These are phyloP conservation scores for Stegana nigrithorax DNA, from an alignment of 2,888 invertebrate genomes.

Conservation along the genomic window DNA sequence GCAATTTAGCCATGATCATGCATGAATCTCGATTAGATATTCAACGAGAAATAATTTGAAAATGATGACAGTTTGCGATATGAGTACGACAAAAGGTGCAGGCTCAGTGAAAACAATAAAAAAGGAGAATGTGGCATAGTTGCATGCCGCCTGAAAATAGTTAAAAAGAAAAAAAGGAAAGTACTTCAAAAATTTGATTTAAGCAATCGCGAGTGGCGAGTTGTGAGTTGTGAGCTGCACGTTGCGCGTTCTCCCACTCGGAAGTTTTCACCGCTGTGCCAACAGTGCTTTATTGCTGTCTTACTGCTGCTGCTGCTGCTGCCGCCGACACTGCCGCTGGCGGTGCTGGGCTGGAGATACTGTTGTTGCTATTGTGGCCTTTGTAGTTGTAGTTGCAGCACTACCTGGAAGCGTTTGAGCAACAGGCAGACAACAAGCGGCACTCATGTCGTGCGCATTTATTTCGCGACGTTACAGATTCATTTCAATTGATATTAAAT, in stretches of 20 bases:
- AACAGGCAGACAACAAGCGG: too few relatives aligned
- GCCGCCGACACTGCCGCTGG: too few relatives aligned
- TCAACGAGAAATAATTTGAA: conserved; percentile 70
- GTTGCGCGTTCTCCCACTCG: background rate
- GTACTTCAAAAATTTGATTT: conserved; percentile 13
- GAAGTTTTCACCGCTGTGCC: conserved; percentile 8
- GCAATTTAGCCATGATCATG: conserved; percentile 68
- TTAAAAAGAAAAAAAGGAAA: conserved; percentile 8
- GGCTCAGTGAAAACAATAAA: conserved; percentile 25
- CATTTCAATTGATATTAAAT: conserved; percentile 31
- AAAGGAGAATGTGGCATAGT: conserved; percentile 17
- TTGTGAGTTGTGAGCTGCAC: too few relatives aligned
- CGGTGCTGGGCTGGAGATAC: too few relatives aligned
- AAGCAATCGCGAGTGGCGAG: too few relatives aligned
- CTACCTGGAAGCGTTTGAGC: conserved; percentile 27
- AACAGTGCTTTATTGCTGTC: too few relatives aligned
- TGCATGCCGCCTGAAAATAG: background rate
- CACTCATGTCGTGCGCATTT: conserved; percentile 21
- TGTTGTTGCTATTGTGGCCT: too few relatives aligned
- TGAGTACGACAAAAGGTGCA: conserved; percentile 40
- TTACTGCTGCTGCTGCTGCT: background rate
- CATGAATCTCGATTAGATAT: conserved; percentile 70
- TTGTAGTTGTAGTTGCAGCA: background rate
- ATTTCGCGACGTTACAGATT: conserved; percentile 23
- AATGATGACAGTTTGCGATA: conserved; percentile 70